Percentiles rank a stretch among this genome's conserved stretches.
Evolutionary conservation across 2,797 vertebrate genomes (phyloP).

Genomic region (Scarus forsteni): DNA sequence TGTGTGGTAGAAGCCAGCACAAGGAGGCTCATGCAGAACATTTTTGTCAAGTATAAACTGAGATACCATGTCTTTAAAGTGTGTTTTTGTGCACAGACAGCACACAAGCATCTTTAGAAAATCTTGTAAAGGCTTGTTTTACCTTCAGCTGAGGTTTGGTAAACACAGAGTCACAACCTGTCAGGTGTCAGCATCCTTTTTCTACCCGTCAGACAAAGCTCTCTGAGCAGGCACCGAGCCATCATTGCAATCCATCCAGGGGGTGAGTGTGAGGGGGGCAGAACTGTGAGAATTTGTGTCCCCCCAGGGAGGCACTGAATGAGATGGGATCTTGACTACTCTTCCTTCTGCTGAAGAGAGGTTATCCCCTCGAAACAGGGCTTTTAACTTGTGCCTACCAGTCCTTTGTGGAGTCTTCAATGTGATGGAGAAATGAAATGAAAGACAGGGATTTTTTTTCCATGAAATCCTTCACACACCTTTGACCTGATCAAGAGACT

Average conservation of each 20-base stretch:
- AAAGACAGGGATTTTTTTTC: slow-evolving; percentile 44
- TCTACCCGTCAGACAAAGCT: slow-evolving; percentile 51
- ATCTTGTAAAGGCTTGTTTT: slow-evolving; percentile 45
- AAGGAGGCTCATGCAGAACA: neutral
- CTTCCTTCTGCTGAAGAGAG: slow-evolving; percentile 52
- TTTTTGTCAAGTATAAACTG: neutral
- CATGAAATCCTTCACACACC: slow-evolving; percentile 54
- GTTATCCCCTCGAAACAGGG: slow-evolving; percentile 66
- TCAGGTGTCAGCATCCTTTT: slow-evolving; percentile 58
- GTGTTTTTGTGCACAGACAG: slow-evolving; percentile 13
- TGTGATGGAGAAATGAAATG: slow-evolving; percentile 27
- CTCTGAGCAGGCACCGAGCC: slow-evolving; percentile 39
- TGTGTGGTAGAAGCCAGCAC: no score
- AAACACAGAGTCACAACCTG: slow-evolving; percentile 66
- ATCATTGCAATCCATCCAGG: slow-evolving; percentile 49
- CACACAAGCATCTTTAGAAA: slow-evolving; percentile 30
- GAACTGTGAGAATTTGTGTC: slow-evolving; percentile 14
- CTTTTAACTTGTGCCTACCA: slow-evolving; percentile 55
- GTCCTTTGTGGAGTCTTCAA: slow-evolving; percentile 41
- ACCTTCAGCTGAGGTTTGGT: slow-evolving; percentile 50
- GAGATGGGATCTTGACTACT: slow-evolving; percentile 50
- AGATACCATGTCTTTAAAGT: neutral
- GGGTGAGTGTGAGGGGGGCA: slow-evolving; percentile 32
- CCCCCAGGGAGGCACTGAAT: slow-evolving; percentile 44
- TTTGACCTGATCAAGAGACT: slow-evolving; percentile 41